Base-by-base conservation (phyloP, 2,888 invertebrate genomes). In the Argyra leucocephala region DNA sequence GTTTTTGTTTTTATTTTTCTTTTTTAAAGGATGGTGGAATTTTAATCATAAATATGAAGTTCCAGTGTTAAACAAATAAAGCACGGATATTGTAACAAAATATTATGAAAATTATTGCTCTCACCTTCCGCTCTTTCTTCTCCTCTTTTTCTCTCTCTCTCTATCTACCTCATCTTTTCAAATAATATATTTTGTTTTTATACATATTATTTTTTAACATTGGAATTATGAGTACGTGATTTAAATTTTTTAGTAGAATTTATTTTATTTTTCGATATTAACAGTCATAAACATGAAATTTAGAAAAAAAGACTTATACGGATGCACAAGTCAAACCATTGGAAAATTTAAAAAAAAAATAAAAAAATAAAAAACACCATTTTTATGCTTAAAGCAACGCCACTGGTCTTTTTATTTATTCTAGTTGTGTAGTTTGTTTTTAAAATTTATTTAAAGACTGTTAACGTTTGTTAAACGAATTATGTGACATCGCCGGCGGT, bases 211-310 rank as follows among this genome's bases (percentile, higher is more conserved):
- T n/a, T n/a, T n/a, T n/a, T n/a, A 48, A 48, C 48, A 48, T 48
- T 48, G 48, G 48, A 48, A 48, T 48, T 48, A 48, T 48, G 48
- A 48, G 18, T 48, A 48, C 48, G 48, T 48, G 48, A 48, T n/a
- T 18, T 15, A n/a, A 48, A 48, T 48, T 48, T n/a, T 18, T 48
- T 48, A 48, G 15, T 18, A 18, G 18, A n/a, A 37, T 10, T 37
- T 1, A 5, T 48, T 48, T 1, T 12, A 15, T 48, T 48, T 48
- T 48, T 48, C 48, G 9, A 5, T 18, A 18, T 31, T 31, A n/a
- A n/a, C n/a, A n/a, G n/a, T n/a, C n/a, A n/a, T n/a, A n/a, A n/a
- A n/a, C n/a, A n/a, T n/a, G n/a, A n/a, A n/a, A n/a, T n/a, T n/a
- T n/a, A 31, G 10, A 31, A 10, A 31, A 31, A 31, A 10, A 31